Conservation (phyloP, 2,888 invertebrate species). For the Neelides folsomi region DNA sequence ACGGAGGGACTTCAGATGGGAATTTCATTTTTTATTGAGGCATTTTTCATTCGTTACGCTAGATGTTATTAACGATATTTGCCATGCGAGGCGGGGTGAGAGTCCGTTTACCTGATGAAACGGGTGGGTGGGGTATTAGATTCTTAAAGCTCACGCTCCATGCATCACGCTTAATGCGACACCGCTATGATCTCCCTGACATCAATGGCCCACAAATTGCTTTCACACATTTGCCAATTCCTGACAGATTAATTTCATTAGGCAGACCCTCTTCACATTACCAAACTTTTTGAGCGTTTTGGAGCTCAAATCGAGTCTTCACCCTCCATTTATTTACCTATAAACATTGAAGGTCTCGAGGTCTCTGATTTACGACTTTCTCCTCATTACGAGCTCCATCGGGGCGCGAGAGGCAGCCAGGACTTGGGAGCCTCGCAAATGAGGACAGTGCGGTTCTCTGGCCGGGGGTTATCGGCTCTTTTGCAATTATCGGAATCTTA, state of each 20-base stretch:
- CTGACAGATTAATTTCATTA: slow-evolving; percentile 22
- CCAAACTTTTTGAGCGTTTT: neutral
- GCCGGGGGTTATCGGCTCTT: too few species aligned
- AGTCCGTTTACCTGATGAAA: slow-evolving; percentile 17
- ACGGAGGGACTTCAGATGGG: slow-evolving; percentile 3
- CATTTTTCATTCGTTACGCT: slow-evolving; percentile 14
- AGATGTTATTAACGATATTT: slow-evolving; percentile 13
- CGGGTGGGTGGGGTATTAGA: slow-evolving; percentile 13
- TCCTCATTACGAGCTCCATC: too few species aligned
- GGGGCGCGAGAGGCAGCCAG: too few species aligned
- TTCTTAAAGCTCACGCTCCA: slow-evolving; percentile 9
- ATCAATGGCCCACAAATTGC: slow-evolving; percentile 21
- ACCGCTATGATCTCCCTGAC: slow-evolving; percentile 20
- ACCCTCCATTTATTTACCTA: too few species aligned
- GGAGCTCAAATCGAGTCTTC: too few species aligned
- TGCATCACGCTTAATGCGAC: slow-evolving; percentile 19
- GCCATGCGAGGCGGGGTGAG: slow-evolving; percentile 4
- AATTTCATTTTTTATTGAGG: slow-evolving; percentile 17
- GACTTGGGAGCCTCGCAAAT: too few species aligned
- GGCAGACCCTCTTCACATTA: slow-evolving; percentile 1
- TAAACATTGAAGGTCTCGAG: too few species aligned
- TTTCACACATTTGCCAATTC: slow-evolving; percentile 23
- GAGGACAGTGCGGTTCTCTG: too few species aligned
- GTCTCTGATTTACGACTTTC: too few species aligned
- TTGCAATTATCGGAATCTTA: too few species aligned